A percentile compares a stretch with the other conserved stretches of the same genome.
Evolutionary conservation across 1,140 invertebrate genomes (phyloP).

Genomic region (Diabrotica virgifera): DNA sequence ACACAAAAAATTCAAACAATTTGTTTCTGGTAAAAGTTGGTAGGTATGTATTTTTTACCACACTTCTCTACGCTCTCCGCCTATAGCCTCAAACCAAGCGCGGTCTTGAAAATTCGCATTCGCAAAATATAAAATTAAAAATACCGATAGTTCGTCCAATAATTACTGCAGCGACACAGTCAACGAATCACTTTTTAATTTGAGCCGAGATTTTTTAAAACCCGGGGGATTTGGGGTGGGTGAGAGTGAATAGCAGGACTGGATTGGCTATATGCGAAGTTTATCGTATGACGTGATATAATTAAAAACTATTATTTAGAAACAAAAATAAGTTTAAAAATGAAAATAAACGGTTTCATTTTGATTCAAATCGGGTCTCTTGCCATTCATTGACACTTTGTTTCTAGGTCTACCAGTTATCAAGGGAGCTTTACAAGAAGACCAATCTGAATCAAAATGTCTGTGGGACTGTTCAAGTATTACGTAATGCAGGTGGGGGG

Average conservation of each 20-base stretch:
- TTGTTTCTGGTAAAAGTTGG: background rate
- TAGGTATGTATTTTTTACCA: background rate
- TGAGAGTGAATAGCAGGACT: constrained; percentile 7
- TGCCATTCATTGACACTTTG: no score
- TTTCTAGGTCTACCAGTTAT: no score
- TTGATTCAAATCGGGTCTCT: no score
- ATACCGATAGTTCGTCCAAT: constrained; percentile 17
- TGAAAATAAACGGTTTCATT: no score
- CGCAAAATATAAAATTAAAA: background rate
- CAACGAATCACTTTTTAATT: constrained; percentile 33
- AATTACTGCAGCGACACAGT: constrained; percentile 15
- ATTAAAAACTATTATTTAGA: no score
- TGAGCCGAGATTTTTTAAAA: constrained; percentile 32
- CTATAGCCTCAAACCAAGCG: background rate
- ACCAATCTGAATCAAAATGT: no score
- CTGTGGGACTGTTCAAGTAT: no score
- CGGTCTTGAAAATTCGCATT: background rate
- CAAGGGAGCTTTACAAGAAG: no score
- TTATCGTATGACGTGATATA: no score
- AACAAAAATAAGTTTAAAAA: no score
- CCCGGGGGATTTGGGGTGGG: constrained; percentile 22
- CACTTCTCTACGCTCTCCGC: background rate
- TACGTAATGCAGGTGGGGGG: no score
- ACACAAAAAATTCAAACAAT: background rate
- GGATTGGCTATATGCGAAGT: background rate